A percentile compares a stretch with the other conserved stretches of the same genome.
Evolutionary conservation across 2,113 vertebrate genomes (phyloP).

Genomic region (Nanorana parkeri): DNA sequence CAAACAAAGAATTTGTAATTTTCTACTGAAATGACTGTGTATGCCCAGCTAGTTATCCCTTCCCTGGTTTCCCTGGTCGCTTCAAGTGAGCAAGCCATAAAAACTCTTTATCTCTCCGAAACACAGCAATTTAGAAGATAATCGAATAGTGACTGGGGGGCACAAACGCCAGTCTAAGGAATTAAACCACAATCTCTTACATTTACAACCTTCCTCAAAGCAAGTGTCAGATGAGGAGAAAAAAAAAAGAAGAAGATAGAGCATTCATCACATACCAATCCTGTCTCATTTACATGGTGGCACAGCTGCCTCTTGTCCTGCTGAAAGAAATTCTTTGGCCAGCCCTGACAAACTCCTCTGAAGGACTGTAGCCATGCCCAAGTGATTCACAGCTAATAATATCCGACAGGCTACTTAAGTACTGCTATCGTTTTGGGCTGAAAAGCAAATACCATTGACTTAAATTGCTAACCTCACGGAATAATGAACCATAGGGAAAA

Average conservation of each 20-base stretch:
- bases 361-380: constrained; percentile 66
- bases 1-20: constrained; percentile 99
- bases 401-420: constrained; percentile 64
- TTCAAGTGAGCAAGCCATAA: constrained; percentile 99
- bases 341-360: constrained; percentile 63
- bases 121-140: constrained; percentile 99
- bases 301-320: constrained; percentile 77
- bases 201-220: constrained; percentile 99
- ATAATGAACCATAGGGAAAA: constrained; percentile 29
- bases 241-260: constrained; percentile 83
- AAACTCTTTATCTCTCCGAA: constrained; percentile 99
- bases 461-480: constrained; percentile 51
- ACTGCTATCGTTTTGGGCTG: constrained; percentile 57
- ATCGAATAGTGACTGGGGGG: constrained; percentile 99
- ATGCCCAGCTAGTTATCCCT: constrained; percentile 91
- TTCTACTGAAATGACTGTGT: constrained; percentile 97
- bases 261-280: constrained; percentile 93
- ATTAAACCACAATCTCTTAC: constrained; percentile 99
- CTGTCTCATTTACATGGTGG: constrained; percentile 82
- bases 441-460: constrained; percentile 53
- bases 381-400: constrained; percentile 63
- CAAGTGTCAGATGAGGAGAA: constrained; percentile 87
- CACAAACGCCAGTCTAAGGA: constrained; percentile 99
- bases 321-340: constrained; percentile 72
- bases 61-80: constrained; percentile 90